Evolutionary conservation across 2,797 vertebrate species (phyloP).

Genomic region (Diglossa cyanea): DNA sequence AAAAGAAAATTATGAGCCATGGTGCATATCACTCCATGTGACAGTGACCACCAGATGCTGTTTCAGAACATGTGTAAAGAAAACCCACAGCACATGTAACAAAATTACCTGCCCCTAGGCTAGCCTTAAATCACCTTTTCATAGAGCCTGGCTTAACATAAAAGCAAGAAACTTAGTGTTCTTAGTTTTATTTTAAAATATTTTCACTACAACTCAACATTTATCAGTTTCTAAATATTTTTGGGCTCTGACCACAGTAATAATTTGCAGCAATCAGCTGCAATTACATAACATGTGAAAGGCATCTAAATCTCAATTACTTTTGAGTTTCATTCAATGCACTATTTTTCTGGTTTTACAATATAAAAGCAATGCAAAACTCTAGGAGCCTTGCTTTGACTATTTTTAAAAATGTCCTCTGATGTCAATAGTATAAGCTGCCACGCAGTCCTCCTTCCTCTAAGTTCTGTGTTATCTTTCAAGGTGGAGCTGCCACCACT

Average conservation of each 20-base stretch:
- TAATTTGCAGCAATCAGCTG: not conserved
- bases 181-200: not conserved
- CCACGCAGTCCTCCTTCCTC: not conserved
- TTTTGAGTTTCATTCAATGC: not conserved
- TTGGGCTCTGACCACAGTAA: not conserved
- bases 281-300: not conserved
- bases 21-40: accelerated
- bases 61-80: accelerated
- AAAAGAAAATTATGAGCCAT: not conserved
- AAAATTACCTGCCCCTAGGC: not conserved
- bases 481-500: not conserved
- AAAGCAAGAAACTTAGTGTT: not conserved
- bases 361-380: not conserved
- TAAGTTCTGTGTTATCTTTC: accelerated
- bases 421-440: not conserved
- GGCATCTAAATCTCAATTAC: not conserved
- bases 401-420: not conserved
- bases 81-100: not conserved
- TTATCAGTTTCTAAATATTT: not conserved
- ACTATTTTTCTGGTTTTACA: not conserved
- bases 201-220: not conserved
- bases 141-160: not conserved
- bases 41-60: not conserved
- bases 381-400: not conserved
- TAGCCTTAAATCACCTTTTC: not conserved